phyloP scores from a whole-genome alignment of 2,113 vertebrate genomes.

The Rattus norvegicus region GRCr8 NC_086039.1:11772501-11773000 shows the following conservation, averaged over 20 bases:
- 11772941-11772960: constrained; percentile 11
- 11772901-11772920: background rate
- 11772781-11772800: constrained; percentile 20
- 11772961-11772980: constrained; percentile 21
- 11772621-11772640: background rate
- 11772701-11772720: constrained; percentile 19
- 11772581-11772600: constrained; percentile 35
- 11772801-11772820: constrained; percentile 46
- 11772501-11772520: background rate
- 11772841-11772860: background rate
- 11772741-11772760: background rate
- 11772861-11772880: constrained; percentile 47
- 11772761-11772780: constrained; percentile 19
- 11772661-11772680: background rate
- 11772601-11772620: background rate
- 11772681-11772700: background rate
- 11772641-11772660: constrained; percentile 20
- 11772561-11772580: constrained; percentile 38
- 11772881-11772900: background rate
- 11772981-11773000: background rate
- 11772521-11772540: constrained; percentile 45
- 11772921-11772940: background rate
- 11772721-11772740: background rate
- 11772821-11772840: background rate
- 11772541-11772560: constrained; percentile 32